Conservation (phyloP, 2,113 vertebrate species). For the Uria lomvia region DNA sequence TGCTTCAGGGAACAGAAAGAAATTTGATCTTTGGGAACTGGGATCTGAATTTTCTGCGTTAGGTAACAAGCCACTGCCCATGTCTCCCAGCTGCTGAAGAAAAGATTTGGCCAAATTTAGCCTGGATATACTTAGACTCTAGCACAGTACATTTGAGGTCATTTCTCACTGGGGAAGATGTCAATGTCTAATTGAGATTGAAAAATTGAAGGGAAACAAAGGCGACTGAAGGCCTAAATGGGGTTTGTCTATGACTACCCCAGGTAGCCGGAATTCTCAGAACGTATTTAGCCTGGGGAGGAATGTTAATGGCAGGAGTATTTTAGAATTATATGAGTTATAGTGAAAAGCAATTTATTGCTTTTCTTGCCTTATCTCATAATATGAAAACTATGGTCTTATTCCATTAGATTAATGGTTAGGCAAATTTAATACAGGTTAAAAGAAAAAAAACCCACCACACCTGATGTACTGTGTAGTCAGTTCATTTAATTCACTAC, state of each 20-base stretch:
- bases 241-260: neutral
- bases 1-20: neutral
- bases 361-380: neutral
- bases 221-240: neutral
- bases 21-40: neutral
- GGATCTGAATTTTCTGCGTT: neutral
- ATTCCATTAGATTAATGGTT: constrained; percentile 61
- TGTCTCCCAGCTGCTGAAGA: neutral
- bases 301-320: neutral
- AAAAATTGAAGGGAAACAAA: constrained; percentile 12
- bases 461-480: constrained; percentile 37
- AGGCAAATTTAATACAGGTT: constrained; percentile 50
- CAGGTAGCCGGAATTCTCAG: neutral
- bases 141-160: neutral
- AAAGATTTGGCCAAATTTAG: neutral
- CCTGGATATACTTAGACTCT: neutral
- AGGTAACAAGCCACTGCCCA: neutral
- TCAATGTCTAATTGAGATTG: constrained; percentile 8
- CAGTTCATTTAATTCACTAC: constrained; percentile 54
- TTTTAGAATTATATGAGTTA: neutral
- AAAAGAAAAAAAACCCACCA: neutral
- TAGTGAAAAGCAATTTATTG: constrained; percentile 25
- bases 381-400: constrained; percentile 22
- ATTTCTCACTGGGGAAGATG: neutral
- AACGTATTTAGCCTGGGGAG: neutral